phyloP scores from a whole-genome alignment of 2,888 invertebrate genomes.

The Crocallis elinguaria region DNA sequence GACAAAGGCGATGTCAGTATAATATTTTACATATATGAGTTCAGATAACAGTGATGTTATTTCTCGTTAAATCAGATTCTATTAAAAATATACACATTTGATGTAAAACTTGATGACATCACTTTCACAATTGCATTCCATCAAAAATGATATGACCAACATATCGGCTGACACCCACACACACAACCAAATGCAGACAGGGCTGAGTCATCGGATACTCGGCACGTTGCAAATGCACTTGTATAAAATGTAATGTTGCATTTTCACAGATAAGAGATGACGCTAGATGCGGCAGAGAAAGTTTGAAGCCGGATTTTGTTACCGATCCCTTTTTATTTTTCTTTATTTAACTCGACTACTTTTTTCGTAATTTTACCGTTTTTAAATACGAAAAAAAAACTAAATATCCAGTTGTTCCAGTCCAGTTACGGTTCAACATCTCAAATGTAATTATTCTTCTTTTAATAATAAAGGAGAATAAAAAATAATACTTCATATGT shows the following conservation, averaged over 20 bases:
- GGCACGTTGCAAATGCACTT: conserved; percentile 55
- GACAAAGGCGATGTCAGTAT: too few relatives aligned
- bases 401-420: too few relatives aligned
- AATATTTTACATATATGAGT: not conserved
- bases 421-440: too few relatives aligned
- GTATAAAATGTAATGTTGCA: conserved; percentile 48
- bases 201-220: conserved; percentile 59
- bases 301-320: not conserved
- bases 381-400: too few relatives aligned
- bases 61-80: too few relatives aligned
- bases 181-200: conserved; percentile 35
- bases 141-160: conserved; percentile 59
- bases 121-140: conserved; percentile 46
- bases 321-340: not conserved
- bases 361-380: too few relatives aligned
- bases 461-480: too few relatives aligned
- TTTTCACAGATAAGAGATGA: conserved; percentile 24
- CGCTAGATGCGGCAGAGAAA: conserved; percentile 43
- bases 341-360: too few relatives aligned
- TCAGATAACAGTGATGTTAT: not conserved
- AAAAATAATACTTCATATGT: too few relatives aligned
- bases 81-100: not conserved
- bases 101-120: conserved; percentile 46
- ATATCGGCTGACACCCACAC: conserved; percentile 49
- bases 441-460: too few relatives aligned